Base-by-base conservation (phyloP, 1,140 invertebrate species). In the Watersipora subatra region DNA sequence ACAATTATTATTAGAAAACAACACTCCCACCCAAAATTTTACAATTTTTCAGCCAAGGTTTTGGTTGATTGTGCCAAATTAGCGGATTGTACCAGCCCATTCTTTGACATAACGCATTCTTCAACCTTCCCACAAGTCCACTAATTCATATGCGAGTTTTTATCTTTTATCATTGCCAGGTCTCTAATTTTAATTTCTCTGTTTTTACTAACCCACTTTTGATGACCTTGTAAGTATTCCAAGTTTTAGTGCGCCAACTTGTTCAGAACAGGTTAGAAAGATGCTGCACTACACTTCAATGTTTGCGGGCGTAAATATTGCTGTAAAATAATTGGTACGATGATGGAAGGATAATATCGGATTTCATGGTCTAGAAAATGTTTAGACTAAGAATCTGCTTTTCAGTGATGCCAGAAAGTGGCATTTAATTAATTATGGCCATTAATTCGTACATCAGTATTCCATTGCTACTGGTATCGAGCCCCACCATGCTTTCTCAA, bases 181-280 rank as follows among this genome's bases (percentile, higher is more conserved):
- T 72, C 70, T 1, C 65, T 62, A 1, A 63, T 29, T n/a, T 56
- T 15, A 12, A 73, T 63, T 34, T 69, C 67, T 22, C 67, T 56
- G 12, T 34, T 59, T 15, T 22, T 7, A 26, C 26, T 57, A 55
- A 66, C 61, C 68, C 68, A 69, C 29, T 68, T 72, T 62, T 61
- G 30, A 17, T 66, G 46, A 57, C 12, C 1, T 62, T 72, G 70
- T n/a, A 72, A 34, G 0, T 20, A 63, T 19, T 56, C 59, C 20
- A 72, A 25, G 61, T 70, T 46, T 68, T 67, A 24, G 19, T 28
- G 2, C 26, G 1, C 71, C 71, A 71, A 3, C 70, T 46, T 0
- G 28, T 22, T 66, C 71, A 72, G 58, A 72, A 70, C 25, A 68
- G n/a, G 28, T 71, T 65, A 1, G 69, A 63, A 34, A 73, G 57